Evolutionary conservation across 2,113 vertebrate genomes (phyloP).

Genomic region (Pluvialis apricaria): DNA sequence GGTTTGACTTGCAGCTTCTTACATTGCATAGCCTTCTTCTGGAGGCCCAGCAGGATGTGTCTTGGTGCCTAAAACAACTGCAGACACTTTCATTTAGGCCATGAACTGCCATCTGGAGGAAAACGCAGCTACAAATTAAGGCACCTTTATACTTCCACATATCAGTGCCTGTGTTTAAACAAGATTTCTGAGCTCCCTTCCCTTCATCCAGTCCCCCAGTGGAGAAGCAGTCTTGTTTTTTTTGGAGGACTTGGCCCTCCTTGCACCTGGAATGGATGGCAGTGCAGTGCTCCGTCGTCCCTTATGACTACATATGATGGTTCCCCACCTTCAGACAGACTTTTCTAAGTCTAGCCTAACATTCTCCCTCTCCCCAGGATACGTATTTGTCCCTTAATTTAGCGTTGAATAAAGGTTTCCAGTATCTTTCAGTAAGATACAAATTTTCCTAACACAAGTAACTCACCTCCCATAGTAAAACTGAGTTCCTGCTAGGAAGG

Average conservation of each 20-base stretch:
- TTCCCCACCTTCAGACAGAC: neutral
- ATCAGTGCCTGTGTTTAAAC: neutral
- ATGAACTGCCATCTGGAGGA: neutral
- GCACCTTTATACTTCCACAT: neutral
- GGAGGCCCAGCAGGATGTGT: neutral
- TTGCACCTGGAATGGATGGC: neutral
- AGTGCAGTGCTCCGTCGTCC: neutral
- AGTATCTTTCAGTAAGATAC: neutral
- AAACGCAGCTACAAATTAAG: neutral
- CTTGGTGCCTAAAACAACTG: neutral
- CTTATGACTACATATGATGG: neutral
- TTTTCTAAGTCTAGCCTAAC: neutral
- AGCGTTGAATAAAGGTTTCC: neutral
- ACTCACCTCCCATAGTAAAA: neutral
- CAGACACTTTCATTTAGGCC: neutral
- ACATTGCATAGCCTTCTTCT: neutral
- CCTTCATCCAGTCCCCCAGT: neutral
- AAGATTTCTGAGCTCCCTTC: neutral
- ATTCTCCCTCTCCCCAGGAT: neutral
- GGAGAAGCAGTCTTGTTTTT: neutral
- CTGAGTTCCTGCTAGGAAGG: neutral
- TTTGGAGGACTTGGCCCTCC: neutral
- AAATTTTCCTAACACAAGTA: neutral
- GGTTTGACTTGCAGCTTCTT: neutral
- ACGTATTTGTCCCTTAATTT: neutral